Conservation (phyloP, 2,797 vertebrate genomes). For the Florisuga fusca region DNA sequence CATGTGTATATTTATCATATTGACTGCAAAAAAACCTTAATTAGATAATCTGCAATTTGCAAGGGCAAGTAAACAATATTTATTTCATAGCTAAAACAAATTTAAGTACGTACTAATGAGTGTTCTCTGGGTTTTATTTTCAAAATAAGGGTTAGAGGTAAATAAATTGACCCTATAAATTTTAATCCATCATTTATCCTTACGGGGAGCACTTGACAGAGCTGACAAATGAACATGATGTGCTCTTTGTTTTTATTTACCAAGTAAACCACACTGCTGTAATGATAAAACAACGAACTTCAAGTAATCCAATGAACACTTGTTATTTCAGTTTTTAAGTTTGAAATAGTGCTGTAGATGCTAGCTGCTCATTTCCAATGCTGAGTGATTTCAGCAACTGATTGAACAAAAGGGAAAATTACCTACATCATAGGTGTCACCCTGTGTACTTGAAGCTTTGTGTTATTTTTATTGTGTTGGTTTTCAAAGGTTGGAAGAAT, state of each 20-base stretch:
- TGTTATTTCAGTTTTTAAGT: neutral
- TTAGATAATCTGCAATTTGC: neutral
- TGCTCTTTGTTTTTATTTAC: neutral
- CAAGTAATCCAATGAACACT: neutral
- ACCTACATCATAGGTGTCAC: fast-evolving
- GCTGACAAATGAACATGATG: neutral
- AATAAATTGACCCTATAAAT: neutral
- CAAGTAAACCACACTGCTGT: neutral
- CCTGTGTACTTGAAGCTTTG: neutral
- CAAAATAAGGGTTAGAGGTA: neutral
- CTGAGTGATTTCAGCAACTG: neutral
- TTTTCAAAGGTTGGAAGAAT: neutral
- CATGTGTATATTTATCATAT: neutral
- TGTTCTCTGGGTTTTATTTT: neutral
- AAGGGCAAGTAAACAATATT: neutral
- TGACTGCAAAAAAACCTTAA: neutral
- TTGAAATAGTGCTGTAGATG: neutral
- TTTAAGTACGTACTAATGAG: neutral
- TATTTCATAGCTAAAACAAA: neutral
- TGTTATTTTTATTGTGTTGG: neutral
- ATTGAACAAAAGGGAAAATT: neutral
- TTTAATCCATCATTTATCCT: neutral
- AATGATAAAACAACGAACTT: neutral
- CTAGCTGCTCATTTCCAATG: neutral
- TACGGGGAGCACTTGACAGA: neutral